phyloP scores from a whole-genome alignment of 2,888 invertebrate species.

The Cryptocephalus moraei region DNA sequence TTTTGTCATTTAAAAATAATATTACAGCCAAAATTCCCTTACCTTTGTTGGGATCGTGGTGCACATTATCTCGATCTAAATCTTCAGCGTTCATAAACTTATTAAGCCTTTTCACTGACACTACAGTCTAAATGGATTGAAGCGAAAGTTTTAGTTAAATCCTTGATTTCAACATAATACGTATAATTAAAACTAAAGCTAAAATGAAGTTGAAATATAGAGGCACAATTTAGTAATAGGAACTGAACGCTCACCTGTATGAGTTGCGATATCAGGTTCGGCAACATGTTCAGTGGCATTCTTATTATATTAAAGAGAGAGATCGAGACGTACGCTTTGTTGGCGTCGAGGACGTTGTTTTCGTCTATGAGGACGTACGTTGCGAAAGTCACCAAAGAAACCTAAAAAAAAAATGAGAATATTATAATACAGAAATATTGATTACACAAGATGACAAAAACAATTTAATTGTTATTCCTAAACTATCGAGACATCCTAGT shows the following conservation, averaged over 20 bases:
- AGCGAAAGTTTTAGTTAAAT: too few species aligned
- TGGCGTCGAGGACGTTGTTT: conserved; percentile 73
- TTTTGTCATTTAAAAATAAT: too few species aligned
- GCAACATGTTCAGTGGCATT: conserved; percentile 87
- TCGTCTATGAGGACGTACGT: conserved; percentile 80
- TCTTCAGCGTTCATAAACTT: conserved; percentile 89
- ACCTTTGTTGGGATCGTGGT: conserved; percentile 68
- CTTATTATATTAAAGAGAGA: conserved; percentile 96
- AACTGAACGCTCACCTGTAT: background rate
- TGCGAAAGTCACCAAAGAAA: conserved; percentile 80
- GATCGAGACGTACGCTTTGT: conserved; percentile 90
- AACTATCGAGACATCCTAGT: too few species aligned
- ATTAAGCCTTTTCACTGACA: conserved; percentile 84
- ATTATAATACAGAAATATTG: background rate
- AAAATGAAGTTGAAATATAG: too few species aligned
- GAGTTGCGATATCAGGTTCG: background rate
- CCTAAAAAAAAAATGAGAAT: conserved; percentile 45
- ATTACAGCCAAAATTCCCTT: conserved; percentile 33
- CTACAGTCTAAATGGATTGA: conserved; percentile 35
- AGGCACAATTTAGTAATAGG: too few species aligned
- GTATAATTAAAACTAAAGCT: too few species aligned
- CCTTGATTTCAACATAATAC: too few species aligned
- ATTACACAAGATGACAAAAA: background rate
- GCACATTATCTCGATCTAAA: conserved; percentile 66
- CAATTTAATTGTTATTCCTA: background rate